phyloP scores from a whole-genome alignment of 2,888 invertebrate genomes.

The Clusia tigrina region DNA sequence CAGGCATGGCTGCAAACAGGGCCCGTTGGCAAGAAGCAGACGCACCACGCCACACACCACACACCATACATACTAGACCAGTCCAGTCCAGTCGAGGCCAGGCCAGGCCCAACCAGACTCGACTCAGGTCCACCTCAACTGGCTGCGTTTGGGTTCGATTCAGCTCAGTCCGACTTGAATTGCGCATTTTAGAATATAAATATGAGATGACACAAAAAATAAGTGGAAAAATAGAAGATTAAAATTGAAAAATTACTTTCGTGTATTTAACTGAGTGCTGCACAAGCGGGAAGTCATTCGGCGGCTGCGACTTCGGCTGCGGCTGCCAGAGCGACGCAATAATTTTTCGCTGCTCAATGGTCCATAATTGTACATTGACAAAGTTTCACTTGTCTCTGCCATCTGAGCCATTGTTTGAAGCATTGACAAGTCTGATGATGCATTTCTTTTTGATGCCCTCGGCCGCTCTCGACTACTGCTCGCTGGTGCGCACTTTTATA shows the following conservation, averaged over 20 bases:
- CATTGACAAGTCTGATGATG: not conserved
- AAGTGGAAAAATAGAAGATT: not conserved
- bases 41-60: not conserved
- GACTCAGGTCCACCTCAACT: too few species aligned
- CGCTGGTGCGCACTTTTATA: not conserved
- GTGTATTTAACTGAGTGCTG: not conserved
- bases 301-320: too few species aligned
- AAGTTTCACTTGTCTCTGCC: not conserved
- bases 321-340: too few species aligned
- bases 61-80: not conserved
- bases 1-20: not conserved
- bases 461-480: not conserved
- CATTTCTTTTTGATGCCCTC: not conserved
- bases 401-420: not conserved
- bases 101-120: not conserved
- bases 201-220: not conserved
- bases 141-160: too few species aligned
- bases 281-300: too few species aligned
- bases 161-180: slow-evolving; percentile 13
- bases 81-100: not conserved
- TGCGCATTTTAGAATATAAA: not conserved
- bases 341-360: too few species aligned
- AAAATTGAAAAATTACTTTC: not conserved
- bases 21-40: not conserved
- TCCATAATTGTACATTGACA: too few species aligned